Conservation (phyloP, 2,888 invertebrate genomes). For the Petrophora chlorosata region DNA sequence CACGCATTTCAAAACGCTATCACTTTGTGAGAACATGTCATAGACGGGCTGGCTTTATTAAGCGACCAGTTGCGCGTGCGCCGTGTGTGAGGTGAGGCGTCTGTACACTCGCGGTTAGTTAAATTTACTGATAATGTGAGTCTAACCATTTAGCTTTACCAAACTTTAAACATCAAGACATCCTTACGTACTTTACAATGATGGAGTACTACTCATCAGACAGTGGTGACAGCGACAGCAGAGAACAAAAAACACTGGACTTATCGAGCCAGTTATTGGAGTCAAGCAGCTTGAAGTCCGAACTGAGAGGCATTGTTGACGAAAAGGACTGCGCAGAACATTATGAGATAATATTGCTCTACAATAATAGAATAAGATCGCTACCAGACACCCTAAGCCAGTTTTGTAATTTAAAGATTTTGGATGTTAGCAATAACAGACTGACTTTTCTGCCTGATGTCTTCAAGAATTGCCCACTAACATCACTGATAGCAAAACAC, state of each 20-base stretch:
- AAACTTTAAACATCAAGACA: slow-evolving; percentile 34
- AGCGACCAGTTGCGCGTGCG: slow-evolving; percentile 73
- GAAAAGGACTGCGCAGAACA: slow-evolving; percentile 83
- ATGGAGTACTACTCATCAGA: slow-evolving; percentile 94
- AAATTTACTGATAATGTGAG: slow-evolving; percentile 55
- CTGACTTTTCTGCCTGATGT: slow-evolving; percentile 90
- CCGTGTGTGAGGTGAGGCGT: slow-evolving; percentile 50
- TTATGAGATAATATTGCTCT: slow-evolving; percentile 90
- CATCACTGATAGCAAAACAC: slow-evolving; percentile 93
- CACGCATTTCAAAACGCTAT: slow-evolving; percentile 8
- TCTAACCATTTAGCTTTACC: slow-evolving; percentile 32
- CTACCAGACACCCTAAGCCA: slow-evolving; percentile 86
- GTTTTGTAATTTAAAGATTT: slow-evolving; percentile 89
- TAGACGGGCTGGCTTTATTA: slow-evolving; percentile 2
- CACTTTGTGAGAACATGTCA: background rate
- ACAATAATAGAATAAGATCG: slow-evolving; percentile 91
- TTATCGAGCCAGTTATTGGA: slow-evolving; percentile 81
- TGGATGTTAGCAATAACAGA: slow-evolving; percentile 95
- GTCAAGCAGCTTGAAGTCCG: slow-evolving; percentile 80
- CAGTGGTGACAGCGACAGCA: slow-evolving; percentile 91
- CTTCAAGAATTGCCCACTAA: slow-evolving; percentile 89
- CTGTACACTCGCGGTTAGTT: slow-evolving; percentile 35
- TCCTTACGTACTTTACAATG: slow-evolving; percentile 38
- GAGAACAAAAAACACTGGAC: slow-evolving; percentile 88
- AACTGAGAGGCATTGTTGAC: slow-evolving; percentile 85